phyloP scores from a whole-genome alignment of 2,797 vertebrate species.

The Columba guinea region DNA sequence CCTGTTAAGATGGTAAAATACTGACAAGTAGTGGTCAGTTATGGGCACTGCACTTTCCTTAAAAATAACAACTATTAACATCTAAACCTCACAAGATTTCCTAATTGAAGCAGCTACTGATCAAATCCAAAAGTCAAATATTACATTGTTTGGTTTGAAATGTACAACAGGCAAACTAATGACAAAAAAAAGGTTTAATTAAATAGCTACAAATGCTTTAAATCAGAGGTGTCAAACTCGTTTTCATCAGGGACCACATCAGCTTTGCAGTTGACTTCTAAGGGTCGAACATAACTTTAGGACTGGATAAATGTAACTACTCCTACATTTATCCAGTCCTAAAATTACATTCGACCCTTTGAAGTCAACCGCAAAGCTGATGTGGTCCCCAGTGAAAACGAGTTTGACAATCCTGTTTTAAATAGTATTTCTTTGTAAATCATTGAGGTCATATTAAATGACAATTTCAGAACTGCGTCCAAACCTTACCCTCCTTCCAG shows the following conservation, averaged over 20 bases:
- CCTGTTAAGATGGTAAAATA: slow-evolving; percentile 53
- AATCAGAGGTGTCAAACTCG: background rate
- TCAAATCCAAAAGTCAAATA: background rate
- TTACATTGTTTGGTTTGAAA: background rate
- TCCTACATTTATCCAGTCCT: no score
- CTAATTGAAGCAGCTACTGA: background rate
- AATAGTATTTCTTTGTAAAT: background rate
- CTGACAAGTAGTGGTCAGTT: slow-evolving; percentile 75
- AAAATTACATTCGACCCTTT: no score
- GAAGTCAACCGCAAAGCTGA: no score
- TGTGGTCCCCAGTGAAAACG: no score
- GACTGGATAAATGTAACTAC: no score
- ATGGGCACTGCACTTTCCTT: background rate
- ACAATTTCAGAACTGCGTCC: background rate
- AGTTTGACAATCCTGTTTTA: background rate
- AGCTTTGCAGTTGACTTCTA: no score
- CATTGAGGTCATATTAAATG: background rate
- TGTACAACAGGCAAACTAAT: background rate
- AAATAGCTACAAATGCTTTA: background rate
- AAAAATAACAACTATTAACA: background rate
- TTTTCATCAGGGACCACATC: no score
- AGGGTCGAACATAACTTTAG: no score
- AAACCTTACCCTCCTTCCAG: background rate
- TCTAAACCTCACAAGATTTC: background rate
- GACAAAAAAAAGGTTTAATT: background rate